Evolutionary conservation across 2,888 invertebrate species (phyloP), one percentile per base, ranked within the genome.

Genomic region (Bimastos eiseni): DNA sequence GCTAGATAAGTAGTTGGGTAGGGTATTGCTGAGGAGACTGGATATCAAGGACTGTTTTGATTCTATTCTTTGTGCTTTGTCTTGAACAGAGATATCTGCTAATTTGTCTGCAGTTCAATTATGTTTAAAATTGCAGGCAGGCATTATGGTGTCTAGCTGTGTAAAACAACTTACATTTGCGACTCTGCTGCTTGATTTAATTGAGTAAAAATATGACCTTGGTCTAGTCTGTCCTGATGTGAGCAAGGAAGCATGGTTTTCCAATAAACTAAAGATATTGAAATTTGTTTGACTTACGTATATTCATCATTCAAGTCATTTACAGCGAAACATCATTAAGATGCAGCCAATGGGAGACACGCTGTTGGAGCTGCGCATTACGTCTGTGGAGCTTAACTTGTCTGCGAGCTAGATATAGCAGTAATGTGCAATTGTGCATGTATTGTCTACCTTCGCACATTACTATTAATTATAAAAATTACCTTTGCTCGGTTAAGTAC

Each of bases 121-220:
- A n/a, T n/a, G n/a, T 70, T 70, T 70, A 70, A n/a, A 70, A 70
- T 70, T 70, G 70, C 70, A n/a, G 70, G 70, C 70, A 70, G 70
- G 11, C 70, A n/a, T 70, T 70, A n/a, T 70, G 6, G n/a, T 70
- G 30, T 70, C 70, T n/a, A 70, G 11, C 30, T 70, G 70, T 8
- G n/a, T 70, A 11, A 70, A 70, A 70, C n/a, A 70, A 70, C 30
- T 70, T 30, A 70, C n/a, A n/a, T 70, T n/a, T 30, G 8, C 70
- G n/a, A 70, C 70, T 70, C 49, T 49, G 49, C 24, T 49, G 24
- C 11, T 70, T 70, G 70, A 70, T 11, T 70, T 70, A 70, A 70
- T 70, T 70, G n/a, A 8, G n/a, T 70, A 70, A 70, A 70, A 70
- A 11, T 13, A n/a, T 6, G 70, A 70, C n/a, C 70, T 70, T 70